Base-by-base conservation (phyloP, 1,140 invertebrate species). In the Atopsyche davidsoni region DNA sequence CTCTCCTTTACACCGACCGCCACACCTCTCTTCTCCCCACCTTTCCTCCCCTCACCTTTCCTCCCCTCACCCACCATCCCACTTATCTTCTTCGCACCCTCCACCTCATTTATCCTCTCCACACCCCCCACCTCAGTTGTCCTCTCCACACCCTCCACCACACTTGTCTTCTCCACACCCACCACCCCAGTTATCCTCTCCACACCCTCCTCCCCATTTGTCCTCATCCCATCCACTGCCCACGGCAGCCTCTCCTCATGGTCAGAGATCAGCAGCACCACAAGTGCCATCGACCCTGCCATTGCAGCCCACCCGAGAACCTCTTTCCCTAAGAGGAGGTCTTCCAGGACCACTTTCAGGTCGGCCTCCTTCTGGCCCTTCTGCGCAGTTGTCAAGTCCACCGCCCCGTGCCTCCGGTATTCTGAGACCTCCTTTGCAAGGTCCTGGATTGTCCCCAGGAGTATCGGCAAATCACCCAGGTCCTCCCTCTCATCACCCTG, bases 271-370 rank as follows among this genome's bases (percentile, higher is more conserved):
- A 34, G 18, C 46, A 39, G 10, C 58, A 46, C 2, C 44, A 22
- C 11, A 34, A 21, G 1, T 38, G 60, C 58, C 32, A 50, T 46
- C 13, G 46, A 49, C 14, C 58, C 48, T 35, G 39, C 56, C 57
- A n/a, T n/a, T n/a, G n/a, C n/a, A n/a, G n/a, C n/a, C n/a, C n/a
- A n/a, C n/a, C n/a, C n/a, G n/a, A n/a, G n/a, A n/a, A n/a, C n/a
- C n/a, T n/a, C n/a, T n/a, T n/a, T n/a, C n/a, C n/a, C n/a, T n/a
- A n/a, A n/a, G n/a, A n/a, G n/a, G n/a, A n/a, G n/a, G n/a, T n/a
- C n/a, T n/a, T n/a, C n/a, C n/a, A n/a, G n/a, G n/a, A n/a, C n/a
- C n/a, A n/a, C n/a, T n/a, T n/a, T n/a, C n/a, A n/a, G n/a, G n/a
- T 34, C 43, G 17, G 11, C 25, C 13, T 14, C n/a, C 25, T 17